Evolutionary conservation across 2,888 invertebrate genomes (phyloP).

Genomic region (Oligia fasciuncula): DNA sequence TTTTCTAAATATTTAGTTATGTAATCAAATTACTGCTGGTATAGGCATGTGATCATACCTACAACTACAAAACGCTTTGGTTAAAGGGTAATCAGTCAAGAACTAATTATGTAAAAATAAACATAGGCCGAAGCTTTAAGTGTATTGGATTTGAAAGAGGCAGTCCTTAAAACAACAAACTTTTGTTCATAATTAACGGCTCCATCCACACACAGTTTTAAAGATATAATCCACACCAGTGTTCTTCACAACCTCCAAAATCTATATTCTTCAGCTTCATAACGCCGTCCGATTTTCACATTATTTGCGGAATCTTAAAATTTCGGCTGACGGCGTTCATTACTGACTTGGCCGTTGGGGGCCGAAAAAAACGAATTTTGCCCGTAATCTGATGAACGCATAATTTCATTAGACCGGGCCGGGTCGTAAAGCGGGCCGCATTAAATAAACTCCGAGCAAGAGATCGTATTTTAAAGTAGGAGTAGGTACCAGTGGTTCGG

Average conservation of each 20-base stretch:
- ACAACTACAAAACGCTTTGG: too few relatives aligned
- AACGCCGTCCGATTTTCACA: constrained; percentile 23
- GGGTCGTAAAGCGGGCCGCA: constrained; percentile 55
- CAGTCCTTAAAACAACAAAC: background rate
- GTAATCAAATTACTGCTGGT: background rate
- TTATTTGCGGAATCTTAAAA: constrained; percentile 55
- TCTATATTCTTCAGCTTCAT: background rate
- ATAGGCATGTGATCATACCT: background rate
- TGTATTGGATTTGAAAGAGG: background rate
- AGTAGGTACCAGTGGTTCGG: constrained; percentile 16
- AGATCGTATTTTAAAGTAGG: constrained; percentile 53
- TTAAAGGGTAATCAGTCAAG: background rate
- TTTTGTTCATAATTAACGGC: background rate
- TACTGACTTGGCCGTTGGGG: constrained; percentile 32
- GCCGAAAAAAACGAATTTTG: constrained; percentile 54
- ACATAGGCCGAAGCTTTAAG: background rate
- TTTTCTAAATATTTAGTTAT: too few relatives aligned
- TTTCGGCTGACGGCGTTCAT: constrained; percentile 61
- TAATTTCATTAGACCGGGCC: constrained; percentile 65
- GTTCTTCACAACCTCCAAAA: background rate
- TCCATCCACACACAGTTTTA: background rate
- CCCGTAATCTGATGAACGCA: constrained; percentile 65
- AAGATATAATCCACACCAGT: background rate
- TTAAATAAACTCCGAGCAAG: constrained; percentile 61
- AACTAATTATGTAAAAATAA: background rate